phyloP scores from a whole-genome alignment of 2,113 vertebrate genomes.

The Parotia lawesii region DNA sequence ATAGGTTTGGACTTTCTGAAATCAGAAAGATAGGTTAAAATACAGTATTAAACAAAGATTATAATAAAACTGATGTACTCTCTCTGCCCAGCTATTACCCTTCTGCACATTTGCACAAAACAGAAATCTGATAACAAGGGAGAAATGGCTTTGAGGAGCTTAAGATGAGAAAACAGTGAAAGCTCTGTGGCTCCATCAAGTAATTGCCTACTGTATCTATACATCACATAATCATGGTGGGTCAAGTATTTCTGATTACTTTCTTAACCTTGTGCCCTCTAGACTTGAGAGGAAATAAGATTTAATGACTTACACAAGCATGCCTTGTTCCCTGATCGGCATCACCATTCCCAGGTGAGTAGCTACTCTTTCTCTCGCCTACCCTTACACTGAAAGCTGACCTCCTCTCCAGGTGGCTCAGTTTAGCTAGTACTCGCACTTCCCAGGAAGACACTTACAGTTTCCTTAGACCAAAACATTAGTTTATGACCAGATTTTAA shows the following conservation, averaged over 20 bases:
- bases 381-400: background rate
- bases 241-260: constrained; percentile 33
- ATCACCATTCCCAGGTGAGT: background rate
- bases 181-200: background rate
- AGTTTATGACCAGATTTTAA: background rate
- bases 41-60: background rate
- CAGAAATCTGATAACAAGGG: background rate
- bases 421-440: background rate
- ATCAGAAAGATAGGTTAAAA: constrained; percentile 20
- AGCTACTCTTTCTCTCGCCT: background rate
- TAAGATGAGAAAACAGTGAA: background rate
- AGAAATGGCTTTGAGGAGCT: background rate
- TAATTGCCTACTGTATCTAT: constrained; percentile 9
- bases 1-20: constrained; percentile 12
- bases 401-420: background rate
- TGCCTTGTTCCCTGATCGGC: background rate
- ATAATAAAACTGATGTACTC: background rate
- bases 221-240: background rate
- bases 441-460: background rate
- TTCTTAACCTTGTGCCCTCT: constrained; percentile 13
- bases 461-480: background rate
- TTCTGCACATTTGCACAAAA: background rate
- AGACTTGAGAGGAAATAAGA: background rate
- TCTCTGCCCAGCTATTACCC: background rate
- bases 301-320: background rate